Conservation (phyloP, 2,797 vertebrate species). For the Acanthurus lineatus region DNA sequence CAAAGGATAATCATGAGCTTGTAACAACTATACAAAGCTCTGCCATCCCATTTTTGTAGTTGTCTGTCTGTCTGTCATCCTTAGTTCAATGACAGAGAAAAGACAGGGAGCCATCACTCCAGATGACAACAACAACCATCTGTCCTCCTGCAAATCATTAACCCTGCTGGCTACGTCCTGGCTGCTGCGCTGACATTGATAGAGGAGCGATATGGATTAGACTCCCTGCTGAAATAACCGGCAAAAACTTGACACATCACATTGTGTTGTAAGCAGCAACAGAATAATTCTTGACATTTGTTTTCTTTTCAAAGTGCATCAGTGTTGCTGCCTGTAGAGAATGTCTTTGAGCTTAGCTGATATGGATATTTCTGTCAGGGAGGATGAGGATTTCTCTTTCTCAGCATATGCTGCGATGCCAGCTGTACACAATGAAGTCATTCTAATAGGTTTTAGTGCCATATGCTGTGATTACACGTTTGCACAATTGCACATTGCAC, state of each 20-base stretch:
- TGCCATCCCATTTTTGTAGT: slow-evolving; percentile 22
- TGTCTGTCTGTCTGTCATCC: slow-evolving; percentile 32
- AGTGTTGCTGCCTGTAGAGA: slow-evolving; percentile 32
- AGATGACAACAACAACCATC: slow-evolving; percentile 74
- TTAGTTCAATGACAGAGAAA: slow-evolving; percentile 56
- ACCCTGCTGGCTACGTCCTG: slow-evolving; percentile 63
- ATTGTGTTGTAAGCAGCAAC: slow-evolving; percentile 47
- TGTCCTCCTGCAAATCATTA: slow-evolving; percentile 73
- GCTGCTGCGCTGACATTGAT: slow-evolving; percentile 54
- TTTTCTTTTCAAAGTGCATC: background rate
- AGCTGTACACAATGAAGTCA: slow-evolving; percentile 47
- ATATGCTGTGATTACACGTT: slow-evolving; percentile 42
- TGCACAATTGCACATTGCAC: slow-evolving; percentile 33
- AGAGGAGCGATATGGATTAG: slow-evolving; percentile 53
- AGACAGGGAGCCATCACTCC: slow-evolving; percentile 68
- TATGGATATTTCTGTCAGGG: slow-evolving; percentile 52
- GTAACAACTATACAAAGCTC: slow-evolving; percentile 19
- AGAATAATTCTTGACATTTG: slow-evolving; percentile 58
- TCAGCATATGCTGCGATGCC: slow-evolving; percentile 17
- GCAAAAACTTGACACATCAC: slow-evolving; percentile 40
- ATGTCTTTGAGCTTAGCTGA: slow-evolving; percentile 36
- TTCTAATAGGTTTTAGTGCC: slow-evolving; percentile 29
- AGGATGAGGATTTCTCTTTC: slow-evolving; percentile 42
- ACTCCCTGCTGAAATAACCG: slow-evolving; percentile 55
- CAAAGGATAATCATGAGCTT: slow-evolving; percentile 41